Percentiles rank a stretch among this genome's conserved stretches.
Evolutionary conservation across 35 echinoderm and acorn worm species (phyloP).

Genomic region (Lytechinus pictus): DNA sequence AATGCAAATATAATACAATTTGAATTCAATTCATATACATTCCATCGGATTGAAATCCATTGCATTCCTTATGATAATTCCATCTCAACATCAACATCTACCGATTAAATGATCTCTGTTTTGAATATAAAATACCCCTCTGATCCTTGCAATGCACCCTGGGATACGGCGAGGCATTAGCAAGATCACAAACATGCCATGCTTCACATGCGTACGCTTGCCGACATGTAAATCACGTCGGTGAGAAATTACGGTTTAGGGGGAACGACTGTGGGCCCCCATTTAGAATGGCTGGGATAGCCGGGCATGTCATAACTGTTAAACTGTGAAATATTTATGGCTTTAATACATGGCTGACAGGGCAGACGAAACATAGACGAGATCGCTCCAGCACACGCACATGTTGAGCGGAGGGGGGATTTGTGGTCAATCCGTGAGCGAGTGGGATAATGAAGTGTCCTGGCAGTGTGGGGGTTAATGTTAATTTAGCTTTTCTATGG

Average conservation of each 20-base stretch:
- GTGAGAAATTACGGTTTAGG: slow-evolving; percentile 3
- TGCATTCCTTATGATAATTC: neutral
- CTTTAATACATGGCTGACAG: slow-evolving; percentile 19
- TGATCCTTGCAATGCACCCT: neutral
- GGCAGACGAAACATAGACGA: slow-evolving; percentile 18
- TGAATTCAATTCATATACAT: too few relatives aligned
- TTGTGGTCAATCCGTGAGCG: neutral
- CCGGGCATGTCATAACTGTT: slow-evolving; percentile 33
- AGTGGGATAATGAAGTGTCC: neutral
- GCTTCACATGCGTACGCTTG: neutral
- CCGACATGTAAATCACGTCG: neutral
- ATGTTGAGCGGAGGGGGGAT: slow-evolving; percentile 2
- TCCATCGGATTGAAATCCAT: neutral
- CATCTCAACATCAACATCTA: neutral
- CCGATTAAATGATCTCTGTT: neutral
- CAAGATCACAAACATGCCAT: neutral
- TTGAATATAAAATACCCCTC: neutral
- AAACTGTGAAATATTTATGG: slow-evolving; percentile 34
- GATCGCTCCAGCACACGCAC: neutral
- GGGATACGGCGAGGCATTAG: neutral
- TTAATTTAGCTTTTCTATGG: neutral
- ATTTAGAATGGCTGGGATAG: slow-evolving; percentile 23
- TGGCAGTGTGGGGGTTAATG: neutral
- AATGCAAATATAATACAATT: too few relatives aligned
- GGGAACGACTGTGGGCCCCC: neutral